Conservation (phyloP, 2,797 vertebrate species). For the Catostomus latipinnis region DNA sequence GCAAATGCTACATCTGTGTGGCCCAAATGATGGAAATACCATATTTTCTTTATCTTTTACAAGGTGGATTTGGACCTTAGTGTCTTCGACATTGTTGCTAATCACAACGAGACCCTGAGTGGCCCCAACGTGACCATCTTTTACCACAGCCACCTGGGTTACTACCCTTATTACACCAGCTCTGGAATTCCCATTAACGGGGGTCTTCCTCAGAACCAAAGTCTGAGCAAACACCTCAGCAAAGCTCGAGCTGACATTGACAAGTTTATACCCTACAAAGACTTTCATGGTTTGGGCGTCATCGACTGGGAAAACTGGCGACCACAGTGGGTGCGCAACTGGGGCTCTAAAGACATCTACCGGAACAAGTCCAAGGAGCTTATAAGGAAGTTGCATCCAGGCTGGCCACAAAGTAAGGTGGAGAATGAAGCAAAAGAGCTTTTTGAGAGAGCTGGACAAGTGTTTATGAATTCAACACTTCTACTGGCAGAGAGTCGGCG, state of each 20-base stretch:
- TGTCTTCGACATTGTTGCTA: constrained; percentile 86
- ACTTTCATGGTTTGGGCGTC: constrained; percentile 86
- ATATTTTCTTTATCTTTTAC: not conserved
- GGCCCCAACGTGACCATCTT: constrained; percentile 89
- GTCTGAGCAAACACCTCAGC: constrained; percentile 83
- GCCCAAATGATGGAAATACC: constrained; percentile 3
- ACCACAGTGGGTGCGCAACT: constrained; percentile 91
- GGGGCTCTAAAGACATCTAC: constrained; percentile 87
- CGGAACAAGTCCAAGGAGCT: constrained; percentile 85
- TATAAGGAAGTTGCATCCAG: constrained; percentile 80
- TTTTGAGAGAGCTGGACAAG: constrained; percentile 85
- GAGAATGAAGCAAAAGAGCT: constrained; percentile 83
- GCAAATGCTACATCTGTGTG: constrained; percentile 6
- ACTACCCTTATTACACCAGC: constrained; percentile 87
- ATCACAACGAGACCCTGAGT: constrained; percentile 85
- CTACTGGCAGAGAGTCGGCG: constrained; percentile 81
- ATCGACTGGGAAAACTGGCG: constrained; percentile 95
- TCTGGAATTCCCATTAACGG: constrained; percentile 80
- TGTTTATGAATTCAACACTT: constrained; percentile 87
- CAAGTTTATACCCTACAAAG: constrained; percentile 81
- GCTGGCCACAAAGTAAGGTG: constrained; percentile 84
- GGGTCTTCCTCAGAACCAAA: constrained; percentile 89
- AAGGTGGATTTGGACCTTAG: constrained; percentile 86
- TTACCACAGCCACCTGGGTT: constrained; percentile 87
- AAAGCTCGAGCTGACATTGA: constrained; percentile 85